These are phyloP conservation scores for Malurus leucopterus DNA, from an alignment of 2,797 vertebrate genomes.

Conservation along the genomic window DNA sequence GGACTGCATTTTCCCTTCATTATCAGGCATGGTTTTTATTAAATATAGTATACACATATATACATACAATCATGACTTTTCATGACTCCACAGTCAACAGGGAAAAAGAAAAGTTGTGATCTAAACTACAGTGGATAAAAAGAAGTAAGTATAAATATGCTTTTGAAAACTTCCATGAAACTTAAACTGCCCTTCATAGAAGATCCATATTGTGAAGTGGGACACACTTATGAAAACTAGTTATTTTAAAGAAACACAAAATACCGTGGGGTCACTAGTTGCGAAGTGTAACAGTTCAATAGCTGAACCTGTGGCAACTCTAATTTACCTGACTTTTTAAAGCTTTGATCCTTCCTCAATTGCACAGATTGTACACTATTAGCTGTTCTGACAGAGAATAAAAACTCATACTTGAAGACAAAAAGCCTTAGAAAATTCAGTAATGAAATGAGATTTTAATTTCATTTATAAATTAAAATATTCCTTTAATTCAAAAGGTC, in stretches of 20 bases:
- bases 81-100: background rate
- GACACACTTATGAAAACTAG: background rate
- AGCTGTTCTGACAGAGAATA: background rate
- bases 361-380: background rate
- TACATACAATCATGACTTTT: background rate
- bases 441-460: background rate
- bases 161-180: background rate
- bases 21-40: background rate
- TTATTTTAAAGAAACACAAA: background rate
- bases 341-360: background rate
- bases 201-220: background rate
- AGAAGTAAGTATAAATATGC: background rate
- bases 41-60: fast-evolving
- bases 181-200: background rate
- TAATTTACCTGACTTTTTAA: background rate
- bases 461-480: background rate
- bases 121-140: background rate
- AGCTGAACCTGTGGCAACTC: background rate
- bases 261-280: background rate
- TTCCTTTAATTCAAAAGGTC: background rate
- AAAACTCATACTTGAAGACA: background rate
- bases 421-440: background rate
- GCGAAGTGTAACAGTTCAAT: background rate
- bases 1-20: background rate
- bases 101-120: background rate